phyloP scores from a whole-genome alignment of 1,140 invertebrate species.

The Magallana gigas region DNA sequence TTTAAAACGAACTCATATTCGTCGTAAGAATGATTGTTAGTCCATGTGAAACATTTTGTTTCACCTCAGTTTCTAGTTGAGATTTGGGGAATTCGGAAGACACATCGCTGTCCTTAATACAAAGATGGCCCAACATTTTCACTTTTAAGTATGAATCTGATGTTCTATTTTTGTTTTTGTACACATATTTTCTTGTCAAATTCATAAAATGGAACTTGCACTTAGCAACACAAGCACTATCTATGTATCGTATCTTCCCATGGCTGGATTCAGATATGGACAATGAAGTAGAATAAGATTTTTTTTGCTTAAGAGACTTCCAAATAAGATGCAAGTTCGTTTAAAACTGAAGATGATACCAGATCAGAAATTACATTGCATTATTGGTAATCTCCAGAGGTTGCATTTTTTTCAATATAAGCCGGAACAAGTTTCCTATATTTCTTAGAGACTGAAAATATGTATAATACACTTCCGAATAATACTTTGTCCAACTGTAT shows the following conservation, averaged over 20 bases:
- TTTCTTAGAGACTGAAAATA: neutral
- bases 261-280: conserved; percentile 8
- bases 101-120: neutral
- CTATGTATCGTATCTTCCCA: conserved; percentile 41
- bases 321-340: neutral
- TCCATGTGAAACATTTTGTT: conserved; percentile 36
- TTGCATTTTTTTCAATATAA: neutral
- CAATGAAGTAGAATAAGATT: neutral
- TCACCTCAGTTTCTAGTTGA: neutral
- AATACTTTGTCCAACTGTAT: too few relatives aligned
- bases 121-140: neutral
- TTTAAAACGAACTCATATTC: conserved; percentile 2
- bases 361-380: neutral
- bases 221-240: conserved; percentile 39
- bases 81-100: neutral
- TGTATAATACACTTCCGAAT: too few relatives aligned
- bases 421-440: neutral
- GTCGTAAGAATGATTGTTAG: conserved; percentile 1
- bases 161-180: neutral
- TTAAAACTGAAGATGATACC: neutral
- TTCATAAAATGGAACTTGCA: conserved; percentile 37
- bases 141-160: conserved; percentile 33
- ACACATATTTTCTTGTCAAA: neutral
- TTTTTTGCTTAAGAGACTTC: neutral
- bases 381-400: neutral